Base-by-base conservation (phyloP, 2,797 vertebrate genomes). In the Trachurus trachurus region DNA sequence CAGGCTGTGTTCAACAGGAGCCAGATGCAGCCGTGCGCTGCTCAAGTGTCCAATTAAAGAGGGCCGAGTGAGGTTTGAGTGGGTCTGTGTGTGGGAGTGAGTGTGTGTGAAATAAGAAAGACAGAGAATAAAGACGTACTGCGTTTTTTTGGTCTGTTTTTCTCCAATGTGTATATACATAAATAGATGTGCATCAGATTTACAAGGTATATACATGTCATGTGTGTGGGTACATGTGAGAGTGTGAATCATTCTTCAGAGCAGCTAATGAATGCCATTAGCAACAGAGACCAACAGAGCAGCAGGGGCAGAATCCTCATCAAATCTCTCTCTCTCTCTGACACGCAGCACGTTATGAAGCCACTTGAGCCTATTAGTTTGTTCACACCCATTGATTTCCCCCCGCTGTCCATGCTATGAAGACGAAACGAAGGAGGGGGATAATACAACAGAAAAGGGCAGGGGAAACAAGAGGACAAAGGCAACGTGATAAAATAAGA, bases 11-110 rank as follows among this genome's bases (percentile, higher is more conserved):
- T 98, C 97, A 98, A 97, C 97, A 96, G 95, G 74, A 97, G 94
- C 96, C 94, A 95, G 95, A 95, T 92, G 73, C 93, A 90, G 80
- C 95, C 96, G 95, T 95, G 95, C 94, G 91, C 94, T 91, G 95
- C 92, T 95, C 94, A 95, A 95, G 92, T 96, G 97, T 97, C 97
- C 97, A 99, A 99, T 99, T 99, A 99, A 98, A 96, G 96, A 93
- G 92, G 96, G 96, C 94, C 93, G 95, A 93, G 95, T 92, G 95
- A 94, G 93, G 94, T 91, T 91, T 88, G 90, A 92, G 93, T 87
- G 92, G 88, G 90, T 73, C 88, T 62, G 94, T 65, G 93, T 94
- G 93, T 88, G 83, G 90, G 90, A 90, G 84, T 75, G 53, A 44
- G 11, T 58, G 44, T 64, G 80, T 83, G 87, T 88, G 93, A 86